Evolutionary conservation across 1,140 invertebrate genomes (phyloP), one percentile per base, ranked within the genome.

Genomic region (Temnothorax curvispinosus): DNA sequence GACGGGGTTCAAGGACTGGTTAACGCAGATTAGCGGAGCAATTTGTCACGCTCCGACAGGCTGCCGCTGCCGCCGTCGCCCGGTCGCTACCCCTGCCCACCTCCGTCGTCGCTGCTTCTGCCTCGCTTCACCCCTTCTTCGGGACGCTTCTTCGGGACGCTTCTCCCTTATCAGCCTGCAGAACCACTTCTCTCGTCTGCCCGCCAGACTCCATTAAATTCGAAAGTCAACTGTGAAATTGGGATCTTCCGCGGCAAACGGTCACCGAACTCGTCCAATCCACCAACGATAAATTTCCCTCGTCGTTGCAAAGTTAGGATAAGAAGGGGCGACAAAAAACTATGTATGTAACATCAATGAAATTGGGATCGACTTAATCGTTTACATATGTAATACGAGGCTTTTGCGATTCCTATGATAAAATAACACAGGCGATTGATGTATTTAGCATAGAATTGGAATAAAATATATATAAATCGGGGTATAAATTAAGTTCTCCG

Each of bases 31-130:
- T 94, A 94, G 93, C 93, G 87, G 88, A 92, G 91, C 93, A 92
- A 94, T 94, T 94, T 93, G 93, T 94, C 94, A 94, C 93, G 92
- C 92, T 94, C 89, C 92, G 94, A 94, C 94, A 94, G 93, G 86
- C 91, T 90, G 89, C 90, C 89, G 87, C 88, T 88, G 81, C 84
- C 82, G 78, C 38, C 54, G 67, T 50, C 44, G 35, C 50, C 62
- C 87, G 81, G 67, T 56, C 44, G 35, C 75, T 56, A 56, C 75
- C 71, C 52, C 69, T 71, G 71, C 75, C 64, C 62, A 74, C 32
- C 52, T 71, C 50, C 62, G 77, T 38, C 62, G 47, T 50, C 56
- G 41, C 52, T 41, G 67, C 82, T 81, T 89, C 86, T 80, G 76
- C 71, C 78, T 85, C 78, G 74, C 65, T 77, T 78, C 89, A 65